Evolutionary conservation across 2,113 vertebrate genomes (phyloP), one percentile per base, ranked within the genome.

Genomic region (Menidia beryllina): DNA sequence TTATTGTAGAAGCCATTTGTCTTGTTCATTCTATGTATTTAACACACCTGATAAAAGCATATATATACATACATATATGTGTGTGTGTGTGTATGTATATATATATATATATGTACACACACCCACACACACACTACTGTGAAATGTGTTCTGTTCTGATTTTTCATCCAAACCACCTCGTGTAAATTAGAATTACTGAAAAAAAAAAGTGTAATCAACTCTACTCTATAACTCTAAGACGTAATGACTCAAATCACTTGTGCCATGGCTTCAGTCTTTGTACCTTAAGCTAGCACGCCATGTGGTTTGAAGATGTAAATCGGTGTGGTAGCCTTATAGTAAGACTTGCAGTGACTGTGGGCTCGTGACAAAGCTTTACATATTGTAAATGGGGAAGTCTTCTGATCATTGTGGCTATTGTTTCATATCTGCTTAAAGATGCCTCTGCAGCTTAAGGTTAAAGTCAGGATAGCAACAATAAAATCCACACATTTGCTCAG

Each of bases 121-220:
- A 89, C 88, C 86, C 1, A 34, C 10, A 89, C 85, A 84, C 82
- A 80, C 85, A 89, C 88, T 87, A 88, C 88, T 91, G 91, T 93
- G 87, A 93, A 91, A 85, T 83, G 88, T 94, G 86, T 88, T 75
- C 76, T 79, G 75, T 83, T 91, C 81, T 66, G 56, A 54, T 80
- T 92, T 86, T 77, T 81, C 73, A 84, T 83, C 48, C 71, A 84
- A 78, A 69, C 63, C 15, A 55, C 65, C 68, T 77, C 67, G 24
- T 82, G 86, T 89, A 86, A 85, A 64, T 75, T 85, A 81, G 77
- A 68, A 56, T 66, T 83, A 66, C 71, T 41, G 24, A 72, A 63
- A 19, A 45, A 57, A 26, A 73, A 55, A 56, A 34, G 60, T 62
- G 20, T 74, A 68, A 69, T 69, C 58, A 17, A 74, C 82, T 66